A percentile compares a stretch with the other conserved stretches of the same genome.
These are phyloP conservation scores for Reticulitermes lucifugus DNA, from an alignment of 2,888 invertebrate species.

Conservation along the genomic window DNA sequence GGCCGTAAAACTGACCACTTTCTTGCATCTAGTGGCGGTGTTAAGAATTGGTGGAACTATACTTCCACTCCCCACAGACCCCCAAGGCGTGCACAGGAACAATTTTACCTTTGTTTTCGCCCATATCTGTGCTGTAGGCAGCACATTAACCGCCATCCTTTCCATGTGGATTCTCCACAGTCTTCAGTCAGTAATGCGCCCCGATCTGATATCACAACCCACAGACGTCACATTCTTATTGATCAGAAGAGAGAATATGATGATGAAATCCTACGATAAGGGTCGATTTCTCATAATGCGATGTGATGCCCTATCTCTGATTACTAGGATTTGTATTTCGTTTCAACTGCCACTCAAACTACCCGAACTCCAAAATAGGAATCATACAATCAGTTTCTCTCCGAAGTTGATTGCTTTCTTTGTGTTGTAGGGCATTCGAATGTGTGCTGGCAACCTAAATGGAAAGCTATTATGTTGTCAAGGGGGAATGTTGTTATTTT, in stretches of 20 bases:
- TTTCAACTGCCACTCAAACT: constrained; percentile 2
- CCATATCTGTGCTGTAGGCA: no score
- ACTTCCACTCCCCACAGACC: no score
- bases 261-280: constrained; percentile 10
- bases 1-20: no score
- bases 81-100: no score
- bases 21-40: no score
- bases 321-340: constrained; percentile 15
- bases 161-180: no score
- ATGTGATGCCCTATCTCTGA: constrained; percentile 25
- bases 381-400: background rate
- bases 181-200: no score
- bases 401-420: constrained; percentile 21
- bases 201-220: no score
- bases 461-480: constrained; percentile 5
- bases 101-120: no score
- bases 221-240: background rate
- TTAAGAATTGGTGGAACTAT: no score
- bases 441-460: background rate
- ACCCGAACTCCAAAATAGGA: background rate
- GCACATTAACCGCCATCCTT: no score
- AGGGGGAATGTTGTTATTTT: background rate
- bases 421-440: background rate
- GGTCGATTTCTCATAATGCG: constrained; percentile 28
- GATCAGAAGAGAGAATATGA: background rate